phyloP scores from a whole-genome alignment of 2,797 vertebrate species.

The Galago senegalensis region DNA sequence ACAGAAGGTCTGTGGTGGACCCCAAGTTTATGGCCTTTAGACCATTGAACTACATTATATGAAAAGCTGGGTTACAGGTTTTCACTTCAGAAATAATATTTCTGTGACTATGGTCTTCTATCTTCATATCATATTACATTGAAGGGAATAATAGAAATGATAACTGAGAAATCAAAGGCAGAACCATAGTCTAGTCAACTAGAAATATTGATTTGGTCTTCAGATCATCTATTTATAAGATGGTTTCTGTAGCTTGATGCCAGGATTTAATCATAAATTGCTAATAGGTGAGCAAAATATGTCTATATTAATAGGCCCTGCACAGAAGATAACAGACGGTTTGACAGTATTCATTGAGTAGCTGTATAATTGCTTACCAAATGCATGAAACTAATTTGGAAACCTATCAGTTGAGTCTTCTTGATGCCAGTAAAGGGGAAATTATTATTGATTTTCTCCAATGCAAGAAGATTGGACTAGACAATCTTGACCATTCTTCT shows the following conservation, averaged over 20 bases:
- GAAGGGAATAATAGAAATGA: background rate
- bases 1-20: background rate
- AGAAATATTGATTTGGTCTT: constrained; percentile 51
- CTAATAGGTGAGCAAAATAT: constrained; percentile 38
- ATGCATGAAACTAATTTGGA: constrained; percentile 57
- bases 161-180: background rate
- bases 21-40: background rate
- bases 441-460: constrained; percentile 55
- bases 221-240: constrained; percentile 9
- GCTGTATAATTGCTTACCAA: constrained; percentile 56
- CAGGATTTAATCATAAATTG: constrained; percentile 34
- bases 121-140: background rate
- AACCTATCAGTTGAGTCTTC: constrained; percentile 2
- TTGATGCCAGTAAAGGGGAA: constrained; percentile 37
- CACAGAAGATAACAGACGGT: background rate
- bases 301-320: constrained; percentile 7
- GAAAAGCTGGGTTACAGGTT: background rate
- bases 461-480: background rate
- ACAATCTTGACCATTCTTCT: background rate
- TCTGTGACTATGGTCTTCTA: background rate
- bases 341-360: constrained; percentile 50
- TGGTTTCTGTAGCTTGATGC: background rate
- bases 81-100: constrained; percentile 24
- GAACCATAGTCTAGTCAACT: background rate
- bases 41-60: background rate